Conservation (phyloP, 2,888 invertebrate species). For the Parnassius mnemosyne region DNA sequence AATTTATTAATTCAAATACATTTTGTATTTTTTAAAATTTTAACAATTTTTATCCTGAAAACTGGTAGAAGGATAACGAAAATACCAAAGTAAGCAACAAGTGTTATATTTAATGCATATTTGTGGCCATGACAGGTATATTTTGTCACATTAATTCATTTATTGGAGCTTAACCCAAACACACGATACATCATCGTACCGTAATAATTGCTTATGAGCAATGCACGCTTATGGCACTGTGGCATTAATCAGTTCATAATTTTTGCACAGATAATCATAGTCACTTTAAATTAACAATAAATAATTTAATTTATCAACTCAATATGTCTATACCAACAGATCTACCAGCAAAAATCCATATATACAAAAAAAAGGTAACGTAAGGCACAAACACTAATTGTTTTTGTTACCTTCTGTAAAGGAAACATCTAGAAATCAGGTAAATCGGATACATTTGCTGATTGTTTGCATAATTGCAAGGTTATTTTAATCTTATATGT, state of each 20-base stretch:
- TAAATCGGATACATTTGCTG: too few species aligned
- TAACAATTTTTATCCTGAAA: not conserved
- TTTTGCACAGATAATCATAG: conserved; percentile 45
- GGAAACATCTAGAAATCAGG: too few species aligned
- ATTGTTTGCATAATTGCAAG: not conserved
- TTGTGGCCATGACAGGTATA: conserved; percentile 30
- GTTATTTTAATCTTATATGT: not conserved
- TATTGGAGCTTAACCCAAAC: conserved; percentile 4
- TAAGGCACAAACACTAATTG: too few species aligned
- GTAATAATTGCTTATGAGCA: conserved; percentile 24
- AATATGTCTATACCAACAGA: conserved; percentile 37
- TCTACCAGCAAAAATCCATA: conserved; percentile 26
- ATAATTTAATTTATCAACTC: conserved; percentile 21
- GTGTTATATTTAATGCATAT: conserved; percentile 41
- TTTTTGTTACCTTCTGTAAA: too few species aligned
- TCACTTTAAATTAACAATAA: conserved; percentile 32
- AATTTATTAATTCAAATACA: not conserved
- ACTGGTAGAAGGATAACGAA: conserved; percentile 8
- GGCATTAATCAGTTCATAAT: conserved; percentile 39
- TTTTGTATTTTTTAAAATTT: not conserved
- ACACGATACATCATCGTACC: conserved; percentile 2
- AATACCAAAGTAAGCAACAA: conserved; percentile 37
- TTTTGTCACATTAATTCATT: conserved; percentile 3
- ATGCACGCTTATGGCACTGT: conserved; percentile 47
- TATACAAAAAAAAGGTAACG: too few species aligned